Conservation (phyloP, 1,140 invertebrate species). For the Penaeus chinensis region DNA sequence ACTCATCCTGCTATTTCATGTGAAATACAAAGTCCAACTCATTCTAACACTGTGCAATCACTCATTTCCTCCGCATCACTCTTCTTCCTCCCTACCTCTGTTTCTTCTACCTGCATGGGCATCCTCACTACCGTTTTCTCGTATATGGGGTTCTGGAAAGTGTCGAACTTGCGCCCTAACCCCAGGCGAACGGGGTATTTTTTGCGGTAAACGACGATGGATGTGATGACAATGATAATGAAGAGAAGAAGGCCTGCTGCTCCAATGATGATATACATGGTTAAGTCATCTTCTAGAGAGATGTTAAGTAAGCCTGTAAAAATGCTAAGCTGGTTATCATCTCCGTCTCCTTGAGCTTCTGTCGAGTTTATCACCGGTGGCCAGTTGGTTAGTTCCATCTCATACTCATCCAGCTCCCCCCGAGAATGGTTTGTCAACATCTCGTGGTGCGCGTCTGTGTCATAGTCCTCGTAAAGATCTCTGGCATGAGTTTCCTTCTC, state of each 20-base stretch:
- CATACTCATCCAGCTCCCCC: no score
- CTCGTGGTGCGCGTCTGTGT: no score
- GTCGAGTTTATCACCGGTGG: background rate
- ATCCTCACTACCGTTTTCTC: slow-evolving; percentile 63
- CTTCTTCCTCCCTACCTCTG: slow-evolving; percentile 47
- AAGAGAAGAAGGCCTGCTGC: slow-evolving; percentile 1
- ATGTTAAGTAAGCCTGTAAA: slow-evolving; percentile 10
- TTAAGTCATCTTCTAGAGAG: slow-evolving; percentile 30
- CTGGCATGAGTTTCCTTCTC: no score
- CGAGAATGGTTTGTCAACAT: no score
- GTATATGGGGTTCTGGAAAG: slow-evolving; percentile 68
- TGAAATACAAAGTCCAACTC: background rate
- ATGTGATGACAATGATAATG: slow-evolving; percentile 38
- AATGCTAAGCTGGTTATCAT: background rate
- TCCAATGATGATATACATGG: slow-evolving; percentile 32
- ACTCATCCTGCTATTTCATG: background rate
- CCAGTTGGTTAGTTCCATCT: no score
- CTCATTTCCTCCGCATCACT: slow-evolving; percentile 61
- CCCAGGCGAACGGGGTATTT: slow-evolving; percentile 68
- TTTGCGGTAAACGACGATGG: slow-evolving; percentile 65
- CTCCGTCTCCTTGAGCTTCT: background rate
- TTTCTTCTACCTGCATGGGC: slow-evolving; percentile 53
- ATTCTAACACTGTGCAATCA: slow-evolving; percentile 61
- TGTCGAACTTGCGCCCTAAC: slow-evolving; percentile 67
- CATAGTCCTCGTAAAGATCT: no score